These are phyloP conservation scores for Thumatha senex DNA, from an alignment of 2,888 invertebrate genomes.

Conservation along the genomic window DNA sequence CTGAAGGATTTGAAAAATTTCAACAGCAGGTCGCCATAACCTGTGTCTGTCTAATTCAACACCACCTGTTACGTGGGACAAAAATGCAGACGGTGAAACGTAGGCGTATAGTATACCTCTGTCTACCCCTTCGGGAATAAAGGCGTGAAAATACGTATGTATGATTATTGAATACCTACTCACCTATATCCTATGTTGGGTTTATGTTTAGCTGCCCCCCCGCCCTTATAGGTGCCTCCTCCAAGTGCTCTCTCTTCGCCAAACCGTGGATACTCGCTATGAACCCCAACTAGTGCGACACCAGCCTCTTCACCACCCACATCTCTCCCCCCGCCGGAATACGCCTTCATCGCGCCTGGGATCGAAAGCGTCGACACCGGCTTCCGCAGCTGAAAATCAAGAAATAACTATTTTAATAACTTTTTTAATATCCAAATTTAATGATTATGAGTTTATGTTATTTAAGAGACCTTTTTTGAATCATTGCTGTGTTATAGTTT, in stretches of 20 bases:
- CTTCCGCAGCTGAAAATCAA: constrained; percentile 94
- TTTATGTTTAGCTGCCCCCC: constrained; percentile 91
- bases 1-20: no score
- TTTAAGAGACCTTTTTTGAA: constrained; percentile 13
- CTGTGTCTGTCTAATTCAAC: no score
- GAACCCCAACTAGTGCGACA: constrained; percentile 94
- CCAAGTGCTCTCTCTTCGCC: constrained; percentile 93
- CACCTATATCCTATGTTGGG: constrained; percentile 96
- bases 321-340: constrained; percentile 85
- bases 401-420: constrained; percentile 27
- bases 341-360: constrained; percentile 95
- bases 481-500: no score
- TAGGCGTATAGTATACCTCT: no score
- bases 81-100: no score
- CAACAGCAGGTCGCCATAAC: no score
- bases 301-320: constrained; percentile 91
- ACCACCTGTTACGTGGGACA: no score
- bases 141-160: no score
- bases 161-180: constrained; percentile 15
- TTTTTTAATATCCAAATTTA: constrained; percentile 20
- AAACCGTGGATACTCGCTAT: constrained; percentile 95
- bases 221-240: constrained; percentile 90
- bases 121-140: no score
- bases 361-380: constrained; percentile 98
- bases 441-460: constrained; percentile 21